Percentiles rank a stretch among this genome's conserved stretches.
Evolutionary conservation across 2,797 vertebrate species (phyloP).

Genomic region (Prunella strophiata): DNA sequence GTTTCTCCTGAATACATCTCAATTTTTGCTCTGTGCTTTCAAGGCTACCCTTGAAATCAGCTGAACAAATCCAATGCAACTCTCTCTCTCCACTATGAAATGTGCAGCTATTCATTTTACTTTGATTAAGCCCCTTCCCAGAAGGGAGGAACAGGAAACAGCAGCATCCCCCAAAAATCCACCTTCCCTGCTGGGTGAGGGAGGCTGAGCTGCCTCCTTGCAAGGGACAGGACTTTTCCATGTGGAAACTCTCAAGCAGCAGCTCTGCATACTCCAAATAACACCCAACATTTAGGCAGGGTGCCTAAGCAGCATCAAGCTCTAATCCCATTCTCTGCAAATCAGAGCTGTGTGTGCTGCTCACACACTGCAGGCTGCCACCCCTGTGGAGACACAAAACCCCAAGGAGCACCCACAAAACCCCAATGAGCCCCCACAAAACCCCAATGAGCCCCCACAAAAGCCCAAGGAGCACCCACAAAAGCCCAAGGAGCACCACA

Average conservation of each 20-base stretch:
- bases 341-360: neutral
- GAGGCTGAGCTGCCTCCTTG: neutral
- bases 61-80: neutral
- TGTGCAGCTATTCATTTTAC: neutral
- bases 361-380: neutral
- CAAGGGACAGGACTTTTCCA: neutral
- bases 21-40: neutral
- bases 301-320: neutral
- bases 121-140: neutral
- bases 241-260: accelerated
- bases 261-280: neutral
- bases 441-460: too few relatives aligned
- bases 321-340: conserved; percentile 31
- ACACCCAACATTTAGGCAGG: neutral
- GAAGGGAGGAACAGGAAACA: neutral
- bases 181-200: accelerated
- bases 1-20: neutral
- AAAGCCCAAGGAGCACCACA: too few relatives aligned
- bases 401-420: neutral
- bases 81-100: neutral
- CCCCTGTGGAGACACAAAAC: neutral
- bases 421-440: neutral
- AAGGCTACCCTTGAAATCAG: neutral
- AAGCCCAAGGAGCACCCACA: too few relatives aligned
- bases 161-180: neutral